Evolutionary conservation across 2,888 invertebrate species (phyloP).

Genomic region (Andrena praecox): DNA sequence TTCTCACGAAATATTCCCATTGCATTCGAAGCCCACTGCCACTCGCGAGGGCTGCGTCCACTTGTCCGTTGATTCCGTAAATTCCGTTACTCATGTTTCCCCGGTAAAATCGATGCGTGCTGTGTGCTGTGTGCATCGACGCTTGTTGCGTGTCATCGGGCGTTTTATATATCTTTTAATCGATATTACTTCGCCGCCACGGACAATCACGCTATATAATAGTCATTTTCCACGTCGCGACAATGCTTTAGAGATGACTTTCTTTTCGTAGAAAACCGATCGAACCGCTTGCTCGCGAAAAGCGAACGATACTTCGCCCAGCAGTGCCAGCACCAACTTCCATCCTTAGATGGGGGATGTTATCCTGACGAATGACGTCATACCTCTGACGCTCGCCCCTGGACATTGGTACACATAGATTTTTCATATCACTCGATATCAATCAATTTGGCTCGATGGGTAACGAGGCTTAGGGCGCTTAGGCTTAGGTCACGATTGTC

Average conservation of each 20-base stretch:
- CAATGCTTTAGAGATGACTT: background rate
- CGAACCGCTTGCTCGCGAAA: background rate
- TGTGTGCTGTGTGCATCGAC: slow-evolving; percentile 60
- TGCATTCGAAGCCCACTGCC: slow-evolving; percentile 44
- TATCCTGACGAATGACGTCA: slow-evolving; percentile 63
- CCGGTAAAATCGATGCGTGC: slow-evolving; percentile 66
- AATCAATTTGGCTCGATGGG: background rate
- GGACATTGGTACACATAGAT: slow-evolving; percentile 44
- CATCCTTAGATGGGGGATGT: slow-evolving; percentile 60
- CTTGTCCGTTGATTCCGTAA: slow-evolving; percentile 20
- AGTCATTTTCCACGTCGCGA: background rate
- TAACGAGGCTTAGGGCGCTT: slow-evolving; percentile 3
- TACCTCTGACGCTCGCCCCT: slow-evolving; percentile 23
- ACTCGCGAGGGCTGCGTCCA: slow-evolving; percentile 26
- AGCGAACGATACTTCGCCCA: background rate
- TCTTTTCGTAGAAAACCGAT: background rate
- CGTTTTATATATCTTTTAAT: background rate
- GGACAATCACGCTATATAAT: background rate
- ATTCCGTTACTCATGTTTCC: slow-evolving; percentile 66
- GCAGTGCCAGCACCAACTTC: slow-evolving; percentile 17
- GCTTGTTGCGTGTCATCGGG: slow-evolving; percentile 69
- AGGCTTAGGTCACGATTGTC: no score
- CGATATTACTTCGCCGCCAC: slow-evolving; percentile 5
- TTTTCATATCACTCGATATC: slow-evolving; percentile 48
- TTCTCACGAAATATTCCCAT: slow-evolving; percentile 50